These are phyloP conservation scores for Tretioscincus oriximinensis DNA, from an alignment of 2,113 vertebrate genomes.

Conservation along the genomic window DNA sequence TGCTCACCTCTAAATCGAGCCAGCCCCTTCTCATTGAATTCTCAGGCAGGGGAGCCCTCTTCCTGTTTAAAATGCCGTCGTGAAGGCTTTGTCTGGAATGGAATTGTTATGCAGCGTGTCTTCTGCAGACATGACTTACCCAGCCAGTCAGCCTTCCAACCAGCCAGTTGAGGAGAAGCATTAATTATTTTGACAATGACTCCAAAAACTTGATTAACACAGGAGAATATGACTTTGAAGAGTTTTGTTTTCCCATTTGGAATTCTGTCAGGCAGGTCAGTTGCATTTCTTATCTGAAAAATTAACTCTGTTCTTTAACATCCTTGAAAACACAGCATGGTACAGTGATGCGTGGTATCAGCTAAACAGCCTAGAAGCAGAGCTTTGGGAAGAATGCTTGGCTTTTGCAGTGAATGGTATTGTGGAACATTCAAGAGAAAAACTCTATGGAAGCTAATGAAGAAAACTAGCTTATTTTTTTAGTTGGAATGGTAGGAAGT, in stretches of 20 bases:
- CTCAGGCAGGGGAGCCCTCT: conserved; percentile 15
- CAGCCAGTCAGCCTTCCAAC: background rate
- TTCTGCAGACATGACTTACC: conserved; percentile 12
- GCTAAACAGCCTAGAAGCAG: background rate
- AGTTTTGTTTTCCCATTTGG: background rate
- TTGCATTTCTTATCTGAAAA: background rate
- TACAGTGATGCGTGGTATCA: background rate
- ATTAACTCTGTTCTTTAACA: background rate
- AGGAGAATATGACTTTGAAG: background rate
- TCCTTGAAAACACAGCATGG: too few species aligned
- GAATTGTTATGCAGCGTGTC: background rate
- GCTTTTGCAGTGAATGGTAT: background rate
- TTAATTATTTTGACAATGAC: background rate
- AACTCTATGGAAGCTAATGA: too few species aligned
- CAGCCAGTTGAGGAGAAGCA: background rate
- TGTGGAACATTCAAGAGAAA: too few species aligned
- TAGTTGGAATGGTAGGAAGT: background rate
- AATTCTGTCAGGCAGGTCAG: background rate
- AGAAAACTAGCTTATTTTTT: background rate
- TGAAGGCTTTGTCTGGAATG: background rate
- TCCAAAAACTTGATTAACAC: background rate
- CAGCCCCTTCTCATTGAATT: background rate
- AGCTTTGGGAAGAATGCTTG: too few species aligned
- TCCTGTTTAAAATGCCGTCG: conserved; percentile 1
- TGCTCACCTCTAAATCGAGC: conserved; percentile 5